Evolutionary conservation across 2,888 invertebrate genomes (phyloP), one percentile per base, ranked within the genome.

Genomic region (Diloba caeruleocephala): DNA sequence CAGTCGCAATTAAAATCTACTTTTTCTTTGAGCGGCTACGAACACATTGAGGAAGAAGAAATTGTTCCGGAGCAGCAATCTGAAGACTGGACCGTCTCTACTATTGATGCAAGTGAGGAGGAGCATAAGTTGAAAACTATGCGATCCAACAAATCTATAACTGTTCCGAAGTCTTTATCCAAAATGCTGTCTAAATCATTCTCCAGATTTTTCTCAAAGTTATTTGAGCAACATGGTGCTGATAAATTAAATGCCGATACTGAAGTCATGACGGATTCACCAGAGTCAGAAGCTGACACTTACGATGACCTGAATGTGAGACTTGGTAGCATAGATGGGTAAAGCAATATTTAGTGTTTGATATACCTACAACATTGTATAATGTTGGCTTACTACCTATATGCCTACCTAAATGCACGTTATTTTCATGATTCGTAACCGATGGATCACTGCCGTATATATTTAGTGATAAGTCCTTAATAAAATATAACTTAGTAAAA

Each of bases 231-330:
- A 69, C n/a, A n/a, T 41, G 57, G 74, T 1, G 68, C 71, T 37
- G 77, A 57, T 0, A 39, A 38, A 38, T 53, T 73, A 2, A 79
- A 60, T 44, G 65, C 52, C 8, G 13, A 59, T 2, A 73, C 46
- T 4, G 39, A 59, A 12, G 13, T 38, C 2, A 13, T 12, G 5
- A n/a, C 49, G 0, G 28, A 59, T 2, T 8, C 15, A 4, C 6
- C 5, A 2, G 75, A 76, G 0, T 56, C 73, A 19, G 19, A 59
- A 4, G 64, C 80, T 3, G 6, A 15, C 3, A 67, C 79, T 3
- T 15, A 49, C 1, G 92, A 92, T 59, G 92, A 92, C 53, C 33
- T 92, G 32, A 58, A 71, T 41, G 91, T 92, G 1, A 79, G 10
- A 81, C 44, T 60, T 4, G 69, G 75, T 33, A 52, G 32, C 4